A percentile compares a stretch with the other conserved stretches of the same genome.
These are phyloP conservation scores for Siphonodentalium dalli DNA, from an alignment of 2,888 invertebrate genomes.

Conservation along the genomic window DNA sequence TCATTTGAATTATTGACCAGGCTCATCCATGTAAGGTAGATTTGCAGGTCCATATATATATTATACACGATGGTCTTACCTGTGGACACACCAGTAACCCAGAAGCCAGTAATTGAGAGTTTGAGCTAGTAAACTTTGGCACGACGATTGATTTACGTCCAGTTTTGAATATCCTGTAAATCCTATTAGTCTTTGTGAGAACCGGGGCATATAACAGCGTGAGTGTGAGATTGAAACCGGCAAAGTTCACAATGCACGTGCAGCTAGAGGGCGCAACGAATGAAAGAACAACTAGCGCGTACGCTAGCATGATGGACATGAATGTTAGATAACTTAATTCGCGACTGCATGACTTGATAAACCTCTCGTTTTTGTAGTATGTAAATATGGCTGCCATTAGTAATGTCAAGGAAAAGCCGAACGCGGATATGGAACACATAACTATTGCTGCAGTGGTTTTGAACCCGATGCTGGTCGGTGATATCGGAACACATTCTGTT, in stretches of 20 bases:
- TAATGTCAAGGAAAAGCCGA: constrained; percentile 30
- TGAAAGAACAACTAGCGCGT: constrained; percentile 44
- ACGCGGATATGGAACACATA: constrained; percentile 25
- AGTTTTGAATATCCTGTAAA: constrained; percentile 53
- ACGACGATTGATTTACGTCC: constrained; percentile 40
- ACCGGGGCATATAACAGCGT: constrained; percentile 55
- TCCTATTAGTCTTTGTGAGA: constrained; percentile 55
- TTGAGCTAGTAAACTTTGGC: constrained; percentile 46
- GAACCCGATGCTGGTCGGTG: constrained; percentile 27
- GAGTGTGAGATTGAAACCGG: constrained; percentile 56
- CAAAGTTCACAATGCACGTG: constrained; percentile 47
- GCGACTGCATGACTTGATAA: constrained; percentile 57
- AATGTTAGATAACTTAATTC: constrained; percentile 55
- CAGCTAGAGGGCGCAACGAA: constrained; percentile 39
- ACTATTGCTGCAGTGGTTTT: constrained; percentile 32
- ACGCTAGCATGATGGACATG: constrained; percentile 45
- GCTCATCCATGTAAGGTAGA: too few relatives aligned
- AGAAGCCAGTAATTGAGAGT: constrained; percentile 49
- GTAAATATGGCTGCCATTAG: constrained; percentile 30
- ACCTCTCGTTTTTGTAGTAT: constrained; percentile 40
- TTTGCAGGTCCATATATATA: too few relatives aligned
- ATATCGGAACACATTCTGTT: constrained; percentile 26
- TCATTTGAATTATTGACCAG: too few relatives aligned
- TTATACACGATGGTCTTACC: constrained; percentile 35
- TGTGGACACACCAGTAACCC: constrained; percentile 40